Percentiles rank a stretch among this genome's conserved stretches.
These are phyloP conservation scores for Anarrhichthys ocellatus DNA, from an alignment of 2,113 vertebrate species.

Conservation along the genomic window DNA sequence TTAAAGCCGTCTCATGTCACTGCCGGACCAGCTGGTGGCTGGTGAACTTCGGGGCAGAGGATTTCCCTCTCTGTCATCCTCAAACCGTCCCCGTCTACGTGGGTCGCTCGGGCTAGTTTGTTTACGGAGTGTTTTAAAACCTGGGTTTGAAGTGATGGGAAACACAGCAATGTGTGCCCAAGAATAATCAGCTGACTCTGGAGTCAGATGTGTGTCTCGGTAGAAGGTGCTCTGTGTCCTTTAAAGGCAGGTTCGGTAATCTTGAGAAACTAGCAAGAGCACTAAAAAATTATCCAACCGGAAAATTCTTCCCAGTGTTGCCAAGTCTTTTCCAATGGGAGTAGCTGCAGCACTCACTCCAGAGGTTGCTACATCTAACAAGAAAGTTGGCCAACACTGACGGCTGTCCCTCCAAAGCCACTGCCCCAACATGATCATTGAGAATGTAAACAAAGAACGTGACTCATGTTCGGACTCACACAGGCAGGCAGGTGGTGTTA, in stretches of 20 bases:
- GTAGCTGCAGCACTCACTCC: no score
- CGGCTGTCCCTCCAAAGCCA: background rate
- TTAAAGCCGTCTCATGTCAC: constrained; percentile 33
- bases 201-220: background rate
- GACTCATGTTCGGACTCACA: background rate
- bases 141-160: background rate
- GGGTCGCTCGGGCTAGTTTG: background rate
- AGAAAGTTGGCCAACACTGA: no score
- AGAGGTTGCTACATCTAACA: no score
- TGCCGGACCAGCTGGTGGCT: constrained; percentile 44
- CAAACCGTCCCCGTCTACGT: background rate
- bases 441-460: background rate
- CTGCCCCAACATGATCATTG: background rate
- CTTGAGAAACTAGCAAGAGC: background rate
- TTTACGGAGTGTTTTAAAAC: constrained; percentile 5
- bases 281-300: background rate
- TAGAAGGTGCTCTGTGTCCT: background rate
- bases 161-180: background rate
- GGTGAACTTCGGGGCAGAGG: constrained; percentile 49
- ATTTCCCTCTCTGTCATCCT: constrained; percentile 53
- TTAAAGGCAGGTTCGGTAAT: background rate
- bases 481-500: background rate
- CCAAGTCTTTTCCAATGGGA: background rate
- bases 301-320: background rate
- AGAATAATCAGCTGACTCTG: constrained; percentile 16